phyloP scores from a whole-genome alignment of 2,888 invertebrate genomes.

The Sarcophaga subvicina region DNA sequence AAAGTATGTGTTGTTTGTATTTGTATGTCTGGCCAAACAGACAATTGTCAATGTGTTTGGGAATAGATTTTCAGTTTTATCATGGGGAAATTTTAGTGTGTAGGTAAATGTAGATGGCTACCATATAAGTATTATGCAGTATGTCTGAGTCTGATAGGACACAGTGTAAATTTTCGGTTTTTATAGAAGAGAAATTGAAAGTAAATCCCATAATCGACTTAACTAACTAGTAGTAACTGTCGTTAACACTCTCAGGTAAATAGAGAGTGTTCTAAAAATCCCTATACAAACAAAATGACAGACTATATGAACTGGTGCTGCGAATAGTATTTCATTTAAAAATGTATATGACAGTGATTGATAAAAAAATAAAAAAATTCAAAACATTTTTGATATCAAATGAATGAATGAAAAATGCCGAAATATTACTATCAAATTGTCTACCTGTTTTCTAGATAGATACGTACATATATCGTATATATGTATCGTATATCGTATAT shows the following conservation, averaged over 20 bases:
- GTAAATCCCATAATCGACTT: background rate
- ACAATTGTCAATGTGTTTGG: constrained; percentile 21
- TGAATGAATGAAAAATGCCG: too few species aligned
- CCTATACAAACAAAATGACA: constrained; percentile 17
- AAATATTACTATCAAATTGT: too few species aligned
- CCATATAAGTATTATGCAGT: background rate
- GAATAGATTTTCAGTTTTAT: background rate
- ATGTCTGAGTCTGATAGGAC: background rate
- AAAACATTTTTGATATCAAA: too few species aligned
- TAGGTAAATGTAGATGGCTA: background rate
- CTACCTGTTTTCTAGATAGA: too few species aligned
- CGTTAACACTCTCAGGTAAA: background rate
- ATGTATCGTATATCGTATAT: too few species aligned
- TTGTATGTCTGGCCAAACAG: constrained; percentile 54
- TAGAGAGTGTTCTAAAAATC: background rate
- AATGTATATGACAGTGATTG: background rate
- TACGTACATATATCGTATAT: too few species aligned
- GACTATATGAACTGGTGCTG: constrained; percentile 28
- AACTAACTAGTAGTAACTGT: constrained; percentile 23
- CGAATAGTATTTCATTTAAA: constrained; percentile 33
- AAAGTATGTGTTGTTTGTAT: constrained; percentile 39
- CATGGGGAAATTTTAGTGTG: too few species aligned
- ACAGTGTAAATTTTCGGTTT: background rate
- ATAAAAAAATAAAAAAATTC: background rate
- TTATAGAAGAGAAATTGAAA: background rate